phyloP scores from a whole-genome alignment of 2,888 invertebrate genomes.

The Dorcus hopei region DNA sequence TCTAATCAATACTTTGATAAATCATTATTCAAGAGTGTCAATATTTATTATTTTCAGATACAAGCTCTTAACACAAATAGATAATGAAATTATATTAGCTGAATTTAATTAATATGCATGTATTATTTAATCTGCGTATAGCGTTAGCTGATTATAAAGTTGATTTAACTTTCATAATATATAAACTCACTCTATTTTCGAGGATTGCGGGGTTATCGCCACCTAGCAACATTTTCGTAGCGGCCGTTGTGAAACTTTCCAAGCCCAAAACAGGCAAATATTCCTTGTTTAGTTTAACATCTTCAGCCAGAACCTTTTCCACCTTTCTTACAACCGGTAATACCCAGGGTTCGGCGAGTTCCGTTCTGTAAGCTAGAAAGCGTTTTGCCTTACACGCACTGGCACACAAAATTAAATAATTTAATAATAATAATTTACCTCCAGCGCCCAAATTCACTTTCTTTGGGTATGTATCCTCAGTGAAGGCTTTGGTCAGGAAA shows the following conservation, averaged over 20 bases:
- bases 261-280: conserved; percentile 91
- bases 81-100: background rate
- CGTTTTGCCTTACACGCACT: background rate
- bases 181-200: conserved; percentile 60
- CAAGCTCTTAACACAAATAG: background rate
- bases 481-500: conserved; percentile 72
- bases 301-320: conserved; percentile 78
- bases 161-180: background rate
- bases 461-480: conserved; percentile 68
- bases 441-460: conserved; percentile 95
- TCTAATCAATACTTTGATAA: too few species aligned
- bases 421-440: conserved; percentile 69
- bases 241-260: conserved; percentile 72
- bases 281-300: conserved; percentile 87
- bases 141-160: background rate
- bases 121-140: background rate
- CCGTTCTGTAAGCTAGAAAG: conserved; percentile 81
- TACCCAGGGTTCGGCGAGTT: conserved; percentile 95
- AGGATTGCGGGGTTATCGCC: conserved; percentile 67
- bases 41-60: background rate
- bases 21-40: background rate
- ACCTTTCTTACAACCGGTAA: conserved; percentile 91
- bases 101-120: background rate
- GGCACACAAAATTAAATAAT: background rate
- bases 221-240: conserved; percentile 84